Percentiles rank a stretch among this genome's conserved stretches.
Evolutionary conservation across 1,140 invertebrate species (phyloP).

Genomic region (Melanaphis sacchari): DNA sequence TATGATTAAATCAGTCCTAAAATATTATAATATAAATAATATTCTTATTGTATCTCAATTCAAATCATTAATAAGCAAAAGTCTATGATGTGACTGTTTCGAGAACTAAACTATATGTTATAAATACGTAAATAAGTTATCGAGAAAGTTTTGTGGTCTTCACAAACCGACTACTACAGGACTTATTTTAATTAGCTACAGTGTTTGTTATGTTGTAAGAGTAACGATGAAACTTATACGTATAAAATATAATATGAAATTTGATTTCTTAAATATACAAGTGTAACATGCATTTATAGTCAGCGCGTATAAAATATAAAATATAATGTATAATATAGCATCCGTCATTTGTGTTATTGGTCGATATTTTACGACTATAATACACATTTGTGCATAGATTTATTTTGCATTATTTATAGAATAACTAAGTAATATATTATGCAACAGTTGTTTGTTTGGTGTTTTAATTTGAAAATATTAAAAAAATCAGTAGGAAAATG

Average conservation of each 20-base stretch:
- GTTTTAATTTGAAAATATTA: not conserved
- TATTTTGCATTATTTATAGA: not conserved
- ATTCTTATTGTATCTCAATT: not conserved
- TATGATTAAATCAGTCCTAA: not conserved
- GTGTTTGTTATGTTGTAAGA: no score
- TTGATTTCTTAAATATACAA: no score
- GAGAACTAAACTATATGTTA: not conserved
- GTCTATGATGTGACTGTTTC: not conserved
- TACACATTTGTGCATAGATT: not conserved
- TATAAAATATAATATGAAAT: not conserved
- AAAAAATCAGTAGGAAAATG: not conserved
- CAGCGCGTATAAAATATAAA: no score
- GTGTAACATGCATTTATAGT: no score
- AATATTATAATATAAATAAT: not conserved
- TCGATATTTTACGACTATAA: not conserved
- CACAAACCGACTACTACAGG: no score
- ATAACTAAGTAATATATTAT: not conserved
- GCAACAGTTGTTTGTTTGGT: not conserved
- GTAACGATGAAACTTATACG: not conserved
- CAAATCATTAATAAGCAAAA: not conserved
- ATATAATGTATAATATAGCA: no score
- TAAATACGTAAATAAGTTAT: no score
- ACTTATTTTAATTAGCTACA: no score
- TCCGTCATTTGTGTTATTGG: not conserved
- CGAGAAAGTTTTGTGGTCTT: no score